Conservation (phyloP, 1,140 invertebrate species). For the Sesamia nonagrioides region DNA sequence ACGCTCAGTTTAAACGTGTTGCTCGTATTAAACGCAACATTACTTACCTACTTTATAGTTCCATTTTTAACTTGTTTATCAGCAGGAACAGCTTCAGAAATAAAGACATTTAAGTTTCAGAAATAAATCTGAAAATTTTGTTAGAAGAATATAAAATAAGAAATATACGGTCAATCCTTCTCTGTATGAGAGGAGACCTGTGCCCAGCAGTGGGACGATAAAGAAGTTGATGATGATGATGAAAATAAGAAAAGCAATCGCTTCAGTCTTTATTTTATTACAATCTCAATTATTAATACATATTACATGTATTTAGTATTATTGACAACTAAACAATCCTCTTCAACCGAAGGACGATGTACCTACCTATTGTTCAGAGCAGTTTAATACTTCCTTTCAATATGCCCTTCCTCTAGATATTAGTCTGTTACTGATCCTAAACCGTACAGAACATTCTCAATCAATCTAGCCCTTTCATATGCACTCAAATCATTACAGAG, state of each 20-base stretch:
- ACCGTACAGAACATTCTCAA: slow-evolving; percentile 90
- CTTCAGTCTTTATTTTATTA: neutral
- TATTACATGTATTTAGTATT: slow-evolving; percentile 26
- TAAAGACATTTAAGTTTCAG: no score
- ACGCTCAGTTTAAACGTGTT: neutral
- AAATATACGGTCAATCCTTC: no score
- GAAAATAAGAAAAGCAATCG: no score
- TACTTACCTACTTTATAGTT: no score
- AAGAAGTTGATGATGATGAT: no score
- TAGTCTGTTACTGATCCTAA: slow-evolving; percentile 36
- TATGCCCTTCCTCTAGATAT: slow-evolving; percentile 42
- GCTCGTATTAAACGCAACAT: neutral
- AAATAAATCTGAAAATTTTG: neutral
- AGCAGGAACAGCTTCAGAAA: neutral
- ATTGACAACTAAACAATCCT: slow-evolving; percentile 46
- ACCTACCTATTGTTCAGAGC: slow-evolving; percentile 36
- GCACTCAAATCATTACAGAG: slow-evolving; percentile 94
- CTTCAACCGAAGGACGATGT: slow-evolving; percentile 50
- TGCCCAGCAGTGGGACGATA: no score
- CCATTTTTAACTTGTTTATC: no score
- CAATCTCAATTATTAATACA: neutral
- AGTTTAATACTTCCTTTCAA: slow-evolving; percentile 45
- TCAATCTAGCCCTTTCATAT: slow-evolving; percentile 90
- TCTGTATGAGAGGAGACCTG: no score
- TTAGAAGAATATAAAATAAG: no score